phyloP scores from a whole-genome alignment of 2,113 vertebrate species.

The Podarcis muralis region DNA sequence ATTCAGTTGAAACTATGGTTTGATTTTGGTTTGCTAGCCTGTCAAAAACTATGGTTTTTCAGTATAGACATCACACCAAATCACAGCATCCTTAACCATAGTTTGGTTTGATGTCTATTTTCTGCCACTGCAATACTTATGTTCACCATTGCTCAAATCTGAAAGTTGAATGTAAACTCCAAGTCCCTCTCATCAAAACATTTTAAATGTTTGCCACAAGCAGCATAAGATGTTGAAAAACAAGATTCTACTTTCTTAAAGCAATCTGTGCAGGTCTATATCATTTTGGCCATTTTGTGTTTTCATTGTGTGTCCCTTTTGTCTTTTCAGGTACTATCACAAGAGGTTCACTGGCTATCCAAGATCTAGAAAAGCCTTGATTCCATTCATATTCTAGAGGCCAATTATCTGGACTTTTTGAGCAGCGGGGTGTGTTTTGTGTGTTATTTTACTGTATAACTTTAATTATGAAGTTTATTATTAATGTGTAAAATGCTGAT shows the following conservation, averaged over 20 bases:
- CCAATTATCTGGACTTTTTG: conserved; percentile 27
- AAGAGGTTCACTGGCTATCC: conserved; percentile 88
- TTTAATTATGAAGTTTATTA: conserved; percentile 33
- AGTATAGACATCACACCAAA: not conserved
- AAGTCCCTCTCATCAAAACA: not conserved
- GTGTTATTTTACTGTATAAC: conserved; percentile 36
- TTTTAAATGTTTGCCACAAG: not conserved
- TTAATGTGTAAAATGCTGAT: conserved; percentile 33
- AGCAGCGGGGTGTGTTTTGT: conserved; percentile 38
- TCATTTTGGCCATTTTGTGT: not conserved
- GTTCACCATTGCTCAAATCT: not conserved
- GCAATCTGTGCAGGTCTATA: conserved; percentile 15
- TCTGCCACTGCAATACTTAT: not conserved
- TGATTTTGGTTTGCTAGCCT: not conserved
- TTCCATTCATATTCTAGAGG: conserved; percentile 89
- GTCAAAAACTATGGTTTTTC: not conserved
- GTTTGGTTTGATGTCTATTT: not conserved
- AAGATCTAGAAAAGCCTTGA: conserved; percentile 86
- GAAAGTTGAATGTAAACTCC: not conserved
- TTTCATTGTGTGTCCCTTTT: conserved; percentile 59
- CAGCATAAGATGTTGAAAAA: not conserved
- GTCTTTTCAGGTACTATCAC: conserved; percentile 84
- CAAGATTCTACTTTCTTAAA: conserved; percentile 30
- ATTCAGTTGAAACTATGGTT: not conserved
- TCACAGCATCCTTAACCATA: too few species aligned